Percentiles rank a stretch among this genome's conserved stretches.
phyloP scores from a whole-genome alignment of 2,113 vertebrate species.

The Hystrix cristata region DNA sequence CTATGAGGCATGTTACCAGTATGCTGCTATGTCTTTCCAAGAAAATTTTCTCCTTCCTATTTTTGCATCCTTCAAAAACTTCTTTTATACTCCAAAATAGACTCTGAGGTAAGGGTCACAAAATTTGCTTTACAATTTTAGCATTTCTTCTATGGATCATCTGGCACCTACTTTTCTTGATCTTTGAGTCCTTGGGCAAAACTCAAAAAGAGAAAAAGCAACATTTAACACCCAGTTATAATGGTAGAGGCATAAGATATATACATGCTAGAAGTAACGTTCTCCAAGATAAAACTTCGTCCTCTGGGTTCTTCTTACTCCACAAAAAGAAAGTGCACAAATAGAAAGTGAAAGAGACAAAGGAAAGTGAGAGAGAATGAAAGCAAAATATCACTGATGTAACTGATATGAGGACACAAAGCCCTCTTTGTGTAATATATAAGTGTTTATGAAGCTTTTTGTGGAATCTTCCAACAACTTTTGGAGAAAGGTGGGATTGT shows the following conservation, averaged over 20 bases:
- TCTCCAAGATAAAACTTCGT: neutral
- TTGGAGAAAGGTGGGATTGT: neutral
- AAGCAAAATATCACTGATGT: neutral
- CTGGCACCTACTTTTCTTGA: neutral
- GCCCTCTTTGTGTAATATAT: neutral
- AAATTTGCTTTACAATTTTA: neutral
- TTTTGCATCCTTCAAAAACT: neutral
- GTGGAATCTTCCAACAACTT: neutral
- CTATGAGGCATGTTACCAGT: neutral
- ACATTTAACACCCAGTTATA: neutral
- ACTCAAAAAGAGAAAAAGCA: neutral
- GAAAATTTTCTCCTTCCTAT: neutral
- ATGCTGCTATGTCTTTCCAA: neutral
- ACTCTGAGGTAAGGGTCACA: neutral
- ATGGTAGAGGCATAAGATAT: neutral
- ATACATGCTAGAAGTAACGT: neutral
- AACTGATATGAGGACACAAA: fast-evolving
- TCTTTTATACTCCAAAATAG: neutral
- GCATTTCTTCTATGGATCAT: neutral
- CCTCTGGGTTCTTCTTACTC: neutral
- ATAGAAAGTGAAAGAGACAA: neutral
- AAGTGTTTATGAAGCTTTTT: neutral
- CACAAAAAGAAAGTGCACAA: neutral
- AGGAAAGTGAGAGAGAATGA: neutral
- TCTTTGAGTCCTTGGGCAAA: neutral